Evolutionary conservation across 2,113 vertebrate genomes (phyloP).

Genomic region (Porphyrio hochstetteri): DNA sequence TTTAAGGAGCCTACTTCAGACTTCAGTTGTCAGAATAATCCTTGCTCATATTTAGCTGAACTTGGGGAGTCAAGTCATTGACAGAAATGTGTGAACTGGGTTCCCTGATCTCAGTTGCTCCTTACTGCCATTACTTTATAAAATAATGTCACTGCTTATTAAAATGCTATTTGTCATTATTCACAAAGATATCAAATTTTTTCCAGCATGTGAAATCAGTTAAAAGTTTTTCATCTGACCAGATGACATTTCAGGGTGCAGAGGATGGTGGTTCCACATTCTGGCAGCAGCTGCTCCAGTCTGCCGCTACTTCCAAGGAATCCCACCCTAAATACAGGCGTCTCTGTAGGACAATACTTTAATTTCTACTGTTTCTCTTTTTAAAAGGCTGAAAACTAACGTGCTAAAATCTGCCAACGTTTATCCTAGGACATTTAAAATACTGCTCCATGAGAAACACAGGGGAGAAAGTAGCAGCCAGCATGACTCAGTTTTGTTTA

Average conservation of each 20-base stretch:
- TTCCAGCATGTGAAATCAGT: background rate
- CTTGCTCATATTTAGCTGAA: background rate
- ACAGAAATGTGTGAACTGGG: background rate
- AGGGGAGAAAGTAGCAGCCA: conserved; percentile 6
- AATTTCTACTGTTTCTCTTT: background rate
- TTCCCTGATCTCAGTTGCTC: background rate
- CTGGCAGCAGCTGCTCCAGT: background rate
- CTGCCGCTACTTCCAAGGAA: background rate
- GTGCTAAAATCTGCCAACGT: background rate
- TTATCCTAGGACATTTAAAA: conserved; percentile 3
- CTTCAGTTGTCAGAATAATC: background rate
- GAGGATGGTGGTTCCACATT: background rate
- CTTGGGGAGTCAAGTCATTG: background rate
- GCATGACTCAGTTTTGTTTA: conserved; percentile 49
- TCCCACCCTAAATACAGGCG: background rate
- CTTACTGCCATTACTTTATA: background rate
- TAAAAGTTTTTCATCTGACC: background rate
- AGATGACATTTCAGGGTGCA: background rate
- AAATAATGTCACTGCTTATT: background rate
- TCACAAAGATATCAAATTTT: background rate
- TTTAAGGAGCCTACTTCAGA: background rate
- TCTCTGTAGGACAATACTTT: background rate
- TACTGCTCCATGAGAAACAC: conserved; percentile 25
- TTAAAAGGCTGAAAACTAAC: background rate
- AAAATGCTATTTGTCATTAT: background rate